Conservation (phyloP, 1,140 invertebrate species). For the Diabrotica undecimpunctata region DNA sequence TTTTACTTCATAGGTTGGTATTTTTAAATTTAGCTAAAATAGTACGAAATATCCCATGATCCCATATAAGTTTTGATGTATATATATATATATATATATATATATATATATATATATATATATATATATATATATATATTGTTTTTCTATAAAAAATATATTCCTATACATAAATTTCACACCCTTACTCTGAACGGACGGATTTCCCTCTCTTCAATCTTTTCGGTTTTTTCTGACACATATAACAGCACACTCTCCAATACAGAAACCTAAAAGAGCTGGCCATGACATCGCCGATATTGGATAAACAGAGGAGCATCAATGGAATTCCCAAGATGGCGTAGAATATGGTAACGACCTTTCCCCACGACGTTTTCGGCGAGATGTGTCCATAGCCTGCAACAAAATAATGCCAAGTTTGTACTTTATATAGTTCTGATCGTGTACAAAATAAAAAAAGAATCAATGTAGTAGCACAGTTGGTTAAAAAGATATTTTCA, state of each 20-base stretch:
- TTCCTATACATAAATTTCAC: no score
- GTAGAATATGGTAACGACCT: conserved; percentile 93
- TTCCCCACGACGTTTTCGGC: conserved; percentile 86
- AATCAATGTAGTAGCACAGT: no score
- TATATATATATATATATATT: no score
- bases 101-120: no score
- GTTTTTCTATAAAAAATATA: no score
- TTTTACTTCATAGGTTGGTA: no score
- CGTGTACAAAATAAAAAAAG: background rate
- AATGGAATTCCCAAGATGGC: conserved; percentile 92
- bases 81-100: no score
- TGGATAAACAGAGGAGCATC: conserved; percentile 90
- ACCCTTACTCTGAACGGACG: background rate
- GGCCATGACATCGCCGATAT: conserved; percentile 95
- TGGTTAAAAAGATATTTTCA: background rate
- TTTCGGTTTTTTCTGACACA: conserved; percentile 77
- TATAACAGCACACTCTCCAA: conserved; percentile 85
- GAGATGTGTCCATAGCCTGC: conserved; percentile 94
- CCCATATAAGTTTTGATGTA: no score
- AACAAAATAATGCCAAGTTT: conserved; percentile 30
- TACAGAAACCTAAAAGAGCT: conserved; percentile 88
- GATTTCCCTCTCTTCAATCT: conserved; percentile 51
- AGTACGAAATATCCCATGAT: no score
- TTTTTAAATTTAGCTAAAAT: no score
- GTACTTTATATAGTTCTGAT: background rate